Evolutionary conservation across 2,113 vertebrate species (phyloP).

Genomic region (Furnarius figulus): DNA sequence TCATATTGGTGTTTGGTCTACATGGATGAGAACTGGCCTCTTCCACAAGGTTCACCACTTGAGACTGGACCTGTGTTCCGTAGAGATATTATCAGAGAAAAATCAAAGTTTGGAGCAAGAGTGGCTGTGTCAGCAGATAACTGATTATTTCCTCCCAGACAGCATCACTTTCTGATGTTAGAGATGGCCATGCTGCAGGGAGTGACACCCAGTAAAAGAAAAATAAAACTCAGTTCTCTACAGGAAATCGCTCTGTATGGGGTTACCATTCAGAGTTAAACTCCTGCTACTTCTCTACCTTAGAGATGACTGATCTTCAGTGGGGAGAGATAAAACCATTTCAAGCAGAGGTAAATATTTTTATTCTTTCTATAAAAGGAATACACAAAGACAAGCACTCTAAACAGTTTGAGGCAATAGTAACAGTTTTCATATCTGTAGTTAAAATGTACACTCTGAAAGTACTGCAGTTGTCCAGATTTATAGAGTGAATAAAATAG

Average conservation of each 20-base stretch:
- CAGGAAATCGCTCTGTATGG: background rate
- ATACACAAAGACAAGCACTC: constrained; percentile 42
- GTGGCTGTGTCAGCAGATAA: background rate
- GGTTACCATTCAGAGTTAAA: background rate
- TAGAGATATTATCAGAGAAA: background rate
- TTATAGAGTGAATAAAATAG: background rate
- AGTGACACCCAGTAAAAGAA: background rate
- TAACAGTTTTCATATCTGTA: constrained; percentile 9
- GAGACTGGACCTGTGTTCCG: background rate
- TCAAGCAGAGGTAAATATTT: constrained; percentile 32
- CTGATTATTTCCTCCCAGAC: background rate
- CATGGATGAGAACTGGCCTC: background rate
- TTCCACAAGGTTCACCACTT: background rate
- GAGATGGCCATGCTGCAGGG: background rate
- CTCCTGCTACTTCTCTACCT: background rate
- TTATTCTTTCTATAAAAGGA: constrained; percentile 58
- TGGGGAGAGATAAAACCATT: background rate
- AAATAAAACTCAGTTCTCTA: background rate
- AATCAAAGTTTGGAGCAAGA: background rate
- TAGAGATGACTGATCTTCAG: background rate
- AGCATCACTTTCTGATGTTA: background rate
- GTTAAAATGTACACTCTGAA: constrained; percentile 4
- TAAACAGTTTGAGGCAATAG: constrained; percentile 16
- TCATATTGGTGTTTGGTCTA: background rate
- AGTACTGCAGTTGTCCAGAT: background rate